phyloP scores from a whole-genome alignment of 1,140 invertebrate genomes.

The Choristoneura fumiferana region DNA sequence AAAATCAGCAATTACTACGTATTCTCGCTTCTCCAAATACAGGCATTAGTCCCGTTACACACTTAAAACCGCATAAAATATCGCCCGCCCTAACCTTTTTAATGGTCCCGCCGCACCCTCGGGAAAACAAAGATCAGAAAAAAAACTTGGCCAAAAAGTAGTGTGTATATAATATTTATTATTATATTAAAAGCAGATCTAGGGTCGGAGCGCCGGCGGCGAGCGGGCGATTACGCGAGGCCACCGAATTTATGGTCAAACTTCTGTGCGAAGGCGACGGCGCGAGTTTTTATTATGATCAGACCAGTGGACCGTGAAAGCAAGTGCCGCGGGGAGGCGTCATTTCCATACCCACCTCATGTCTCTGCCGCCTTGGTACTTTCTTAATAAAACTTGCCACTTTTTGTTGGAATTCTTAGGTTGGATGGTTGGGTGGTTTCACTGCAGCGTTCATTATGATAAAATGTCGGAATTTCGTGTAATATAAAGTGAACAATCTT shows the following conservation, averaged over 20 bases:
- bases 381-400: conserved; percentile 69
- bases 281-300: conserved; percentile 80
- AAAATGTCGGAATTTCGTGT: too few relatives aligned
- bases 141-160: conserved; percentile 69
- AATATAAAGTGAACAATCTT: too few relatives aligned
- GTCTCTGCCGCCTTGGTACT: conserved; percentile 71
- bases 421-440: background rate
- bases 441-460: too few relatives aligned
- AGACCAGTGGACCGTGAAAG: conserved; percentile 79
- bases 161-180: conserved; percentile 73
- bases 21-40: conserved; percentile 35
- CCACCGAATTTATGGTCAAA: conserved; percentile 79
- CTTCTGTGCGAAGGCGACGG: conserved; percentile 74
- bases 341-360: conserved; percentile 74
- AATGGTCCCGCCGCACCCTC: conserved; percentile 64
- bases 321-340: conserved; percentile 69
- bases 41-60: conserved; percentile 61
- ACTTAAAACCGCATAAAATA: conserved; percentile 75
- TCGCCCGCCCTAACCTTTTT: conserved; percentile 69
- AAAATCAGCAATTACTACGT: too few relatives aligned
- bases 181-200: conserved; percentile 72
- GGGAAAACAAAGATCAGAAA: conserved; percentile 61
- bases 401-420: conserved; percentile 12
- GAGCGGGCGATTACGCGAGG: conserved; percentile 62
- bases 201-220: conserved; percentile 63